Conservation (phyloP, 2,888 invertebrate genomes). For the Abscondita cerata region DNA sequence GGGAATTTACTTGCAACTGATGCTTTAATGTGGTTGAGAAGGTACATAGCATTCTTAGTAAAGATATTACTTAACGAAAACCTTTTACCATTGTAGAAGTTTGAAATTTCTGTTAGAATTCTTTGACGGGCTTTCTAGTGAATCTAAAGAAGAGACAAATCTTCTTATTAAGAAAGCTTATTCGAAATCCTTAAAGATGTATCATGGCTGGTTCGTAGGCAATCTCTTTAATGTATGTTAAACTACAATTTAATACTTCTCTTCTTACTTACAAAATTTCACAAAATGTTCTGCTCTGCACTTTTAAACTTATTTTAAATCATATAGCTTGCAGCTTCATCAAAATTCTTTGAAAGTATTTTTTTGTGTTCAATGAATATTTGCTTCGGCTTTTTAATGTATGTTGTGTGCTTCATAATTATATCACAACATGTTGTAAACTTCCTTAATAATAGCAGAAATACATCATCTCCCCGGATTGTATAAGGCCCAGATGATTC, state of each 20-base stretch:
- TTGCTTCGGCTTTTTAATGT: too few relatives aligned
- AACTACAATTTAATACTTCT: not conserved
- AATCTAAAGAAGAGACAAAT: slow-evolving; percentile 64
- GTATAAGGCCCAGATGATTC: too few relatives aligned
- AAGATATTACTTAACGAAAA: slow-evolving; percentile 3
- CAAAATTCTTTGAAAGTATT: too few relatives aligned
- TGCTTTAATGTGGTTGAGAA: slow-evolving; percentile 74
- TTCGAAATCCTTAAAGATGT: slow-evolving; percentile 69
- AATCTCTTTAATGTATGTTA: slow-evolving; percentile 20
- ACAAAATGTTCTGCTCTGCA: too few relatives aligned
- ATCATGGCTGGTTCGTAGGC: slow-evolving; percentile 72
- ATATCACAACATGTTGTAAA: too few relatives aligned
- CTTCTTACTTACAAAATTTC: too few relatives aligned
- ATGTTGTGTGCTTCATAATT: too few relatives aligned
- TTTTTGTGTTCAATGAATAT: too few relatives aligned
- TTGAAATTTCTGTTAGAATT: slow-evolving; percentile 65
- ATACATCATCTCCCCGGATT: too few relatives aligned
- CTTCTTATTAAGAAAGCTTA: slow-evolving; percentile 69
- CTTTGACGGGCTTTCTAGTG: slow-evolving; percentile 62
- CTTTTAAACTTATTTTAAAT: too few relatives aligned
- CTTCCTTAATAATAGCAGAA: too few relatives aligned
- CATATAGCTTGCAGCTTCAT: too few relatives aligned
- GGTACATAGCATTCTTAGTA: slow-evolving; percentile 57
- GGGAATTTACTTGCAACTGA: slow-evolving; percentile 62
- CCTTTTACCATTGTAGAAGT: slow-evolving; percentile 59